A percentile compares a stretch with the other conserved stretches of the same genome.
phyloP scores from a whole-genome alignment of 2,797 vertebrate species.

The Anabacerthia variegaticeps region DNA sequence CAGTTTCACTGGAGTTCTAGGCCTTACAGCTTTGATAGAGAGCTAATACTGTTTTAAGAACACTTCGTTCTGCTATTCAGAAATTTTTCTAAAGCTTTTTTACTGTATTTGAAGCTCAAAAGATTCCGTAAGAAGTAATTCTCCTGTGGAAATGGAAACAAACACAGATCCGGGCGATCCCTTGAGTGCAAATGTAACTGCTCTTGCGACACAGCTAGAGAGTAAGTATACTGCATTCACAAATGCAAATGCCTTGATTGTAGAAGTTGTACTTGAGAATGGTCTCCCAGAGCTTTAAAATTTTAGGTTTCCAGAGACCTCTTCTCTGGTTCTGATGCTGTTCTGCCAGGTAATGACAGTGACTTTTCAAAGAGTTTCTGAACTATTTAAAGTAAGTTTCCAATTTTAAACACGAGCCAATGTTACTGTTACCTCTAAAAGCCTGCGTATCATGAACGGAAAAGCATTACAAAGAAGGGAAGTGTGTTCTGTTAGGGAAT shows the following conservation, averaged over 20 bases:
- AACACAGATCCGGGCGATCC: constrained; percentile 87
- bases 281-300: background rate
- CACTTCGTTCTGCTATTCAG: background rate
- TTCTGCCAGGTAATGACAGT: background rate
- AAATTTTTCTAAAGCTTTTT: background rate
- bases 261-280: background rate
- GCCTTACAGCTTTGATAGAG: background rate
- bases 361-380: background rate
- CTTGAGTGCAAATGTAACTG: constrained; percentile 82
- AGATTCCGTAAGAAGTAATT: constrained; percentile 91
- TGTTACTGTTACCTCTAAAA: background rate
- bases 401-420: background rate
- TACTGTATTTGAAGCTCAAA: constrained; percentile 83
- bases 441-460: background rate
- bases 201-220: constrained; percentile 81
- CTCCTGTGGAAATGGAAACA: constrained; percentile 98
- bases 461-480: background rate
- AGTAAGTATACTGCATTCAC: constrained; percentile 74
- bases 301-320: background rate
- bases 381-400: background rate
- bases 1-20: background rate
- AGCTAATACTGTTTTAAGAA: background rate
- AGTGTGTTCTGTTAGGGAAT: background rate
- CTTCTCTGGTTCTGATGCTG: background rate
- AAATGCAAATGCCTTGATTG: background rate